phyloP scores from a whole-genome alignment of 2,888 invertebrate species.

The Tenodera sinensis region DNA sequence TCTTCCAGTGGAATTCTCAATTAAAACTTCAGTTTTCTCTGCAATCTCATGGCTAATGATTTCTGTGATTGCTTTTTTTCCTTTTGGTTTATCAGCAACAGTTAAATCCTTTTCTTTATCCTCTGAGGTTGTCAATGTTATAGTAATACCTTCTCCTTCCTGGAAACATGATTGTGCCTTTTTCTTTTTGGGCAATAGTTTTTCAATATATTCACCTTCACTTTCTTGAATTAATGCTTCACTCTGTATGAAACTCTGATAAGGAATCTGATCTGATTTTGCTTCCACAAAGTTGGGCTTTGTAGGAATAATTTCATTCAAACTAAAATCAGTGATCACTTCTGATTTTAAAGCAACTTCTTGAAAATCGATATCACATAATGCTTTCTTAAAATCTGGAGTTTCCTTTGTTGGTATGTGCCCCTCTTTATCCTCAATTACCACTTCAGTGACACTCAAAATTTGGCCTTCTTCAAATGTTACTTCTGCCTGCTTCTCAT shows the following conservation, averaged over 20 bases:
- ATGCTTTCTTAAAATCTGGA: slow-evolving; percentile 51
- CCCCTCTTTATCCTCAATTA: slow-evolving; percentile 48
- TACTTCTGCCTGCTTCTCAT: slow-evolving; percentile 51
- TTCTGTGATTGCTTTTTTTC: slow-evolving; percentile 47
- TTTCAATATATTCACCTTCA: slow-evolving; percentile 49
- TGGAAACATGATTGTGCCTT: slow-evolving; percentile 46
- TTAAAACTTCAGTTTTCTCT: slow-evolving; percentile 49
- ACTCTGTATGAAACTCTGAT: slow-evolving; percentile 55
- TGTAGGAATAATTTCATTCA: slow-evolving; percentile 35
- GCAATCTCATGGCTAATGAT: slow-evolving; percentile 53
- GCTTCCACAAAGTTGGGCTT: slow-evolving; percentile 43
- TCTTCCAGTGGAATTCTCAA: slow-evolving; percentile 46
- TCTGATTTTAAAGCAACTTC: slow-evolving; percentile 58
- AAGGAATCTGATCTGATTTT: slow-evolving; percentile 48
- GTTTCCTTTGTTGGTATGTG: slow-evolving; percentile 43
- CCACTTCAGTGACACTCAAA: slow-evolving; percentile 53
- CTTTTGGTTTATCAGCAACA: slow-evolving; percentile 43
- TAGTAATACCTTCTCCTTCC: slow-evolving; percentile 37
- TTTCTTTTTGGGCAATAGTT: slow-evolving; percentile 47
- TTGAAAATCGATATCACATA: slow-evolving; percentile 50
- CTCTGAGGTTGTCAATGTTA: slow-evolving; percentile 40
- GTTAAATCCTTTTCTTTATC: slow-evolving; percentile 39
- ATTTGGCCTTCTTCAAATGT: slow-evolving; percentile 56
- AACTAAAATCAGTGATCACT: slow-evolving; percentile 50
- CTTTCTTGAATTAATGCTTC: slow-evolving; percentile 57